Conservation (phyloP, 1,140 invertebrate genomes). For the Diuraphis noxia region DNA sequence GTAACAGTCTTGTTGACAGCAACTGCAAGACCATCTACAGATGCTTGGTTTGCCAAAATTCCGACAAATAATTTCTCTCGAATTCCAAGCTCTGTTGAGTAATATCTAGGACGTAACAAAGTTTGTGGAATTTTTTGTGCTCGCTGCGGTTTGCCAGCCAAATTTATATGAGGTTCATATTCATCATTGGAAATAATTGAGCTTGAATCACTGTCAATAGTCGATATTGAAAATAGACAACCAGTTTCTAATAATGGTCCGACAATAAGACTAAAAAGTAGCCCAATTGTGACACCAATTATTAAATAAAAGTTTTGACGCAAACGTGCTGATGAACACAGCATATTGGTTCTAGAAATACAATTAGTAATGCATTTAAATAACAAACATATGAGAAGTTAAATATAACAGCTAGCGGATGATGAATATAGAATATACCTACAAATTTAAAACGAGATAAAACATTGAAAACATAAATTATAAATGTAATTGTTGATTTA, state of each 20-base stretch:
- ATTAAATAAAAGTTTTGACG: constrained; percentile 55
- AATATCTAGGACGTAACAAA: constrained; percentile 81
- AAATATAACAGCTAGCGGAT: background rate
- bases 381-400: background rate
- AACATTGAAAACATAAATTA: background rate
- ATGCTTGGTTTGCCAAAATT: constrained; percentile 74
- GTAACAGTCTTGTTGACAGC: constrained; percentile 80
- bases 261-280: constrained; percentile 53
- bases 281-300: constrained; percentile 54
- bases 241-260: constrained; percentile 51
- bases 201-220: constrained; percentile 53
- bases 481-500: background rate
- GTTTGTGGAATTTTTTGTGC: constrained; percentile 62
- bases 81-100: constrained; percentile 89
- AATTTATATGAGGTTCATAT: constrained; percentile 65
- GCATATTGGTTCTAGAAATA: constrained; percentile 37
- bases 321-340: constrained; percentile 47
- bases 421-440: background rate
- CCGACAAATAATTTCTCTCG: constrained; percentile 86
- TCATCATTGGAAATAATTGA: constrained; percentile 60
- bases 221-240: constrained; percentile 52
- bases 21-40: constrained; percentile 71
- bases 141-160: constrained; percentile 63
- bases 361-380: background rate
- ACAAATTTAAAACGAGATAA: background rate